Conservation (phyloP, 2,113 vertebrate genomes). For the Mesitornis unicolor region DNA sequence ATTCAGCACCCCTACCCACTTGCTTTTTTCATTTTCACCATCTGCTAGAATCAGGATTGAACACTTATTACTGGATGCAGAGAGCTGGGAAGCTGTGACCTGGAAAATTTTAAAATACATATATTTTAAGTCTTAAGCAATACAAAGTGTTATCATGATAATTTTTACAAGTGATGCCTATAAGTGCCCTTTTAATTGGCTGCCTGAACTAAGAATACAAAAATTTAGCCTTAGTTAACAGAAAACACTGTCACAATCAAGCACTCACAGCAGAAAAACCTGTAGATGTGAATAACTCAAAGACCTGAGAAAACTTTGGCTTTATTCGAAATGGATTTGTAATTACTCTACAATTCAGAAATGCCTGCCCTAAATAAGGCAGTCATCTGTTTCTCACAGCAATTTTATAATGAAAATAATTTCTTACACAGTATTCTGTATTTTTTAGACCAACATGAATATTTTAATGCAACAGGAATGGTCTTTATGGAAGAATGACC, state of each 20-base stretch:
- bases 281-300: neutral
- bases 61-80: slow-evolving; percentile 86
- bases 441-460: neutral
- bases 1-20: slow-evolving; percentile 92
- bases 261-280: neutral
- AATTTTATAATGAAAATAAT: neutral
- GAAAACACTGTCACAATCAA: neutral
- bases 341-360: neutral
- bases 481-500: neutral
- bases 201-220: neutral
- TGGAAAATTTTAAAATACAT: slow-evolving; percentile 49
- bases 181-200: neutral
- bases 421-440: neutral
- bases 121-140: neutral
- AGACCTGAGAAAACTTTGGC: neutral
- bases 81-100: slow-evolving; percentile 95
- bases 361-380: neutral
- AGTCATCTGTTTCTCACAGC: neutral
- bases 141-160: neutral
- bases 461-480: neutral
- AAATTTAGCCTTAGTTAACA: neutral
- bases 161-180: neutral
- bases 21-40: slow-evolving; percentile 91
- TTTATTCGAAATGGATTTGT: neutral
- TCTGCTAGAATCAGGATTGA: slow-evolving; percentile 95